Conservation (phyloP, 2,113 vertebrate species). For the Edolisoma coerulescens region DNA sequence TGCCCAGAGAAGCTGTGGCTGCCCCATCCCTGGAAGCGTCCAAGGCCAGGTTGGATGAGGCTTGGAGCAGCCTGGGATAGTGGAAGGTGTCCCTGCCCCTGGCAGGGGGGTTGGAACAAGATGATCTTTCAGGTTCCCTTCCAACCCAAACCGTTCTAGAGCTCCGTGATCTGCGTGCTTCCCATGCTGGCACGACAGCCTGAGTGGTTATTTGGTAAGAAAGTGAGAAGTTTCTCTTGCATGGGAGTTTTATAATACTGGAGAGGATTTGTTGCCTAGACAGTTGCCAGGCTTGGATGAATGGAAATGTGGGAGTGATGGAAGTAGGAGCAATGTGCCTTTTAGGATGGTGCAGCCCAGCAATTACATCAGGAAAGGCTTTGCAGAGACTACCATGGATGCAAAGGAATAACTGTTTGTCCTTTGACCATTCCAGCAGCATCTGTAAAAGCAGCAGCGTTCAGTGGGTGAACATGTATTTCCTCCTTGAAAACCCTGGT, state of each 20-base stretch:
- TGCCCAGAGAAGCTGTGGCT: not conserved
- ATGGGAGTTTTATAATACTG: not conserved
- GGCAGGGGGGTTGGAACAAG: accelerated
- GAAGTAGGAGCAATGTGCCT: not conserved
- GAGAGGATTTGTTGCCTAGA: not conserved
- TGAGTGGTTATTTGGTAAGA: not conserved
- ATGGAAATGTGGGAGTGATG: not conserved
- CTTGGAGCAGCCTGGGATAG: accelerated
- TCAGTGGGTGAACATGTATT: not conserved
- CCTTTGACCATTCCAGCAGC: not conserved
- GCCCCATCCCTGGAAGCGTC: not conserved
- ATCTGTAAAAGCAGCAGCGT: not conserved
- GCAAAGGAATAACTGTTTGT: not conserved
- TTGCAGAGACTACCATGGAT: not conserved
- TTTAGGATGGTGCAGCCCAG: not conserved
- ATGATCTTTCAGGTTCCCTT: not conserved
- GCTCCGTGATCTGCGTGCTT: not conserved
- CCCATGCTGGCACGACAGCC: not conserved
- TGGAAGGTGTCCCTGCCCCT: not conserved
- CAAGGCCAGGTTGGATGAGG: not conserved
- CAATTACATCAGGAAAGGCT: not conserved
- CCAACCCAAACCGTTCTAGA: not conserved
- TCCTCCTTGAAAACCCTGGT: not conserved
- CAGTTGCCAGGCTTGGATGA: not conserved
- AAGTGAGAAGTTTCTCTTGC: not conserved